Percentiles rank a stretch among this genome's conserved stretches.
Evolutionary conservation across 1,140 invertebrate species (phyloP).

Genomic region (Wiebesia pumilae): DNA sequence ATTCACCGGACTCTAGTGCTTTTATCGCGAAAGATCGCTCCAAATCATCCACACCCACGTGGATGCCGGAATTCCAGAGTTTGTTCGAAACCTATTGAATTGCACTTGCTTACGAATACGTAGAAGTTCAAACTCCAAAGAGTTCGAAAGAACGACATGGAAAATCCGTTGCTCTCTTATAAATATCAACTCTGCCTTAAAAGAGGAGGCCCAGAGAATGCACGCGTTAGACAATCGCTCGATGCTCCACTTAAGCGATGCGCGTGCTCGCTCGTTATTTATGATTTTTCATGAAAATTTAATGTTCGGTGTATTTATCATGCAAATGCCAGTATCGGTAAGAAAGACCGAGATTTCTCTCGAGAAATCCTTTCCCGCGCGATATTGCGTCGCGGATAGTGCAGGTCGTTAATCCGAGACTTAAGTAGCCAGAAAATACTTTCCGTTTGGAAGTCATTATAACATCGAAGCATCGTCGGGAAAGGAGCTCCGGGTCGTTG

Average conservation of each 20-base stretch:
- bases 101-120: no score
- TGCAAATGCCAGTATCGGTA: not conserved
- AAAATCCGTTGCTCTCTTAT: not conserved
- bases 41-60: no score
- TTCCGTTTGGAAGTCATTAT: slow-evolving; percentile 49
- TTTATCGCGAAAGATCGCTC: no score
- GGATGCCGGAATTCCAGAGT: no score
- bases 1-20: no score
- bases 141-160: no score
- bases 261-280: not conserved
- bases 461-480: slow-evolving; percentile 13
- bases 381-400: slow-evolving; percentile 44
- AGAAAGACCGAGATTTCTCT: slow-evolving; percentile 62
- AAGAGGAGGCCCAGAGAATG: not conserved
- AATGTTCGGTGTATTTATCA: not conserved
- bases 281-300: not conserved
- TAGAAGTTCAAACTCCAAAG: no score
- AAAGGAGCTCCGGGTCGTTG: not conserved
- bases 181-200: not conserved
- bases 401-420: slow-evolving; percentile 59
- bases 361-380: slow-evolving; percentile 58
- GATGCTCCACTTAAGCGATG: not conserved
- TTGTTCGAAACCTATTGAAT: no score
- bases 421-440: slow-evolving; percentile 60
- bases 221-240: no score